A percentile compares a stretch with the other conserved stretches of the same genome.
Evolutionary conservation across 2,888 invertebrate species (phyloP).

Genomic region (Stictocephala bisonia): DNA sequence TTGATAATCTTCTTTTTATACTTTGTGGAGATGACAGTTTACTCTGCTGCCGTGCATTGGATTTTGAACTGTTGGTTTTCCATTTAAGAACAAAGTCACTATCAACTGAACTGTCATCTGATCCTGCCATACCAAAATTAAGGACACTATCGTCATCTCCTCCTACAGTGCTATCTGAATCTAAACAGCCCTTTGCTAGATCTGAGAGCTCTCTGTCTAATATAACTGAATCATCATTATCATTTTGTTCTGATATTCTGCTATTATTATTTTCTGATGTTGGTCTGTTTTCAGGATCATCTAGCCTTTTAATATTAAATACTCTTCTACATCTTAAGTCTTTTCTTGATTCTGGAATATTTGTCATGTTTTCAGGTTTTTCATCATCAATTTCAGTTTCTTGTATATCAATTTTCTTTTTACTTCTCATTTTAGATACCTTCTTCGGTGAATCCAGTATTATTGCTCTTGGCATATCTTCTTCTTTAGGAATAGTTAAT

Average conservation of each 20-base stretch:
- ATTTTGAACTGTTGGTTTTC: neutral
- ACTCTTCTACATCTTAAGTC: too few species aligned
- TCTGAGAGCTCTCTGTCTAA: slow-evolving; percentile 29
- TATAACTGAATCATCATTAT: slow-evolving; percentile 27
- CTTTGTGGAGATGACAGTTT: slow-evolving; percentile 15
- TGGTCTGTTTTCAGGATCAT: too few species aligned
- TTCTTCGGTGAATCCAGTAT: neutral
- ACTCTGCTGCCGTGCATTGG: neutral
- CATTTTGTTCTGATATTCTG: neutral
- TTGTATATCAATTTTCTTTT: neutral
- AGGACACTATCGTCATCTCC: slow-evolving; percentile 29
- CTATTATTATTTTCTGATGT: too few species aligned
- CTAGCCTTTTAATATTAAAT: too few species aligned
- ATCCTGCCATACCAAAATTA: slow-evolving; percentile 14
- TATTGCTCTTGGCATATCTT: slow-evolving; percentile 15
- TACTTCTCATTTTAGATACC: neutral
- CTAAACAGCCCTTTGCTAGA: slow-evolving; percentile 28
- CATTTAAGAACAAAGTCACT: slow-evolving; percentile 2
- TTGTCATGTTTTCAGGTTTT: neutral
- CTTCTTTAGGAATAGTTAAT: neutral
- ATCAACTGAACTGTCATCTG: slow-evolving; percentile 22
- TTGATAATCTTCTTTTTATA: slow-evolving; percentile 10
- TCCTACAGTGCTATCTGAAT: slow-evolving; percentile 25
- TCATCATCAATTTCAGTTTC: neutral
- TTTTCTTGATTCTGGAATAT: neutral